Evolutionary conservation across 2,888 invertebrate species (phyloP).

Genomic region (Campoplex nolae): DNA sequence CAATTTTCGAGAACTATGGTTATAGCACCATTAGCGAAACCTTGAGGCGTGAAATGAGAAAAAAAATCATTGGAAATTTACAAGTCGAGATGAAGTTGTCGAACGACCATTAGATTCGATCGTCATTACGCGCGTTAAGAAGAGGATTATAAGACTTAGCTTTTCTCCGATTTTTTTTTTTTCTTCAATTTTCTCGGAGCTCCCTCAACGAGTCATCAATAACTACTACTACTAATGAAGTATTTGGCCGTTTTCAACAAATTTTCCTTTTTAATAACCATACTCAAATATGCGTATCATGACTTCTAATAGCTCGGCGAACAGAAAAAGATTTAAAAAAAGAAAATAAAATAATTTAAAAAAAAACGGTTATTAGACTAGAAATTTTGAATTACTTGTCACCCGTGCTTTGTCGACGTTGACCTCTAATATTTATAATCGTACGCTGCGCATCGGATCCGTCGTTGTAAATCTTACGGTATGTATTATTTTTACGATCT

Average conservation of each 20-base stretch:
- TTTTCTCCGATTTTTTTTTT: constrained; percentile 2
- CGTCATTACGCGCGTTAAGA: constrained; percentile 37
- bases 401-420: constrained; percentile 59
- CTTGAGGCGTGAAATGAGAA: constrained; percentile 65
- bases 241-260: constrained; percentile 75
- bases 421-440: constrained; percentile 64
- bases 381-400: constrained; percentile 79
- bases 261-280: constrained; percentile 62
- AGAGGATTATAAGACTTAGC: constrained; percentile 60
- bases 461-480: constrained; percentile 46
- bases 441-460: constrained; percentile 53
- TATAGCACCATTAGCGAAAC: constrained; percentile 78
- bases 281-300: constrained; percentile 59
- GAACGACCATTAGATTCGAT: constrained; percentile 55
- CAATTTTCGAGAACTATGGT: constrained; percentile 73
- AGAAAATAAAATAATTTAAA: constrained; percentile 46
- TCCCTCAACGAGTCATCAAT: constrained; percentile 61
- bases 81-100: constrained; percentile 66
- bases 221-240: constrained; percentile 72
- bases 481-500: background rate
- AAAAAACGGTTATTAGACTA: constrained; percentile 76
- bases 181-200: constrained; percentile 45
- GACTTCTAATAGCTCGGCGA: constrained; percentile 68
- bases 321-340: constrained; percentile 56
- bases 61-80: constrained; percentile 60